These are phyloP conservation scores for Molanna angustata DNA, from an alignment of 2,888 invertebrate species.

Conservation along the genomic window DNA sequence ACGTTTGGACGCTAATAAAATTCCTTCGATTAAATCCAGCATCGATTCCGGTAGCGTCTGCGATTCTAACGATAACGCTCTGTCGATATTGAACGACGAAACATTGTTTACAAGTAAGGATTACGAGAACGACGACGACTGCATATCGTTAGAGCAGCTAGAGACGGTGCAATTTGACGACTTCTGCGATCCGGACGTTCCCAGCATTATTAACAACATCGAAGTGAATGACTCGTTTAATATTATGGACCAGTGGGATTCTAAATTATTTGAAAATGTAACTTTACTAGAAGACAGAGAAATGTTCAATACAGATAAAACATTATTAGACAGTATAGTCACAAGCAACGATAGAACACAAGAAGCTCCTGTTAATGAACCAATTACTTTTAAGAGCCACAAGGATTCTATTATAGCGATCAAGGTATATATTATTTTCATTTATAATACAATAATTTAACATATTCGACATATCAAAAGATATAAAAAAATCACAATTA, in stretches of 20 bases:
- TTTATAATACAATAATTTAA: neutral
- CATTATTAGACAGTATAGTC: conserved; percentile 47
- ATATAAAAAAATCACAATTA: too few relatives aligned
- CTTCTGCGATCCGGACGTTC: conserved; percentile 25
- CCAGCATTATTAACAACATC: conserved; percentile 26
- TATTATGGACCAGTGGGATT: conserved; percentile 30
- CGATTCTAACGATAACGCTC: neutral
- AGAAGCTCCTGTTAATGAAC: conserved; percentile 38
- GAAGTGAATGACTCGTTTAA: conserved; percentile 21
- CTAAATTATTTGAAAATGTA: conserved; percentile 28
- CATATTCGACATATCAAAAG: too few relatives aligned
- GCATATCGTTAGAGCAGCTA: conserved; percentile 19
- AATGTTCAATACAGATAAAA: conserved; percentile 42
- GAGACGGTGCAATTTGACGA: conserved; percentile 18
- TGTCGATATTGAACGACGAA: conserved; percentile 11
- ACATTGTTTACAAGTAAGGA: conserved; percentile 14
- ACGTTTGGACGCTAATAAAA: conserved; percentile 19
- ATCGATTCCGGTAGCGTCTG: neutral
- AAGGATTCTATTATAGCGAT: conserved; percentile 50
- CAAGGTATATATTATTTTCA: conserved; percentile 40
- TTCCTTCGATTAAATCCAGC: neutral
- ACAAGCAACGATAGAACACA: conserved; percentile 39
- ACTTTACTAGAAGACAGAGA: conserved; percentile 17
- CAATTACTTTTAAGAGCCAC: conserved; percentile 44
- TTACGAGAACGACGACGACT: conserved; percentile 16